These are phyloP conservation scores for Tragulus kanchil DNA, from an alignment of 2,113 vertebrate species.

Conservation along the genomic window DNA sequence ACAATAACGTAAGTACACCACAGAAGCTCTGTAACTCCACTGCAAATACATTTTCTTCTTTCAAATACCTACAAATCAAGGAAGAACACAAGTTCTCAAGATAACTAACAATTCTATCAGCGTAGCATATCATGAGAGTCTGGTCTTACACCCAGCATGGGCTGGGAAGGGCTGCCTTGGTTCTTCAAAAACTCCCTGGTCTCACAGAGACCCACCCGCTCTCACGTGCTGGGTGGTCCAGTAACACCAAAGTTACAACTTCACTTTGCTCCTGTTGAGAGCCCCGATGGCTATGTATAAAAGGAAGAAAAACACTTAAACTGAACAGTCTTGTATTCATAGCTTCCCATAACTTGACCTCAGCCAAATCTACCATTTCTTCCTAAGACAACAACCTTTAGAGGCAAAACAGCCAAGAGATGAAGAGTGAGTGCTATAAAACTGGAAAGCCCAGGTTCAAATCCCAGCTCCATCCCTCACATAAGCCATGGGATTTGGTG, in stretches of 20 bases:
- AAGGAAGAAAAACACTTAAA: not conserved
- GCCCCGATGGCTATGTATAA: not conserved
- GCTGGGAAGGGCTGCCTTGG: not conserved
- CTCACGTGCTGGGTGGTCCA: not conserved
- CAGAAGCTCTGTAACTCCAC: not conserved
- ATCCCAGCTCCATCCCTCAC: not conserved
- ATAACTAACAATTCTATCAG: not conserved
- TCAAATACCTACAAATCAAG: not conserved
- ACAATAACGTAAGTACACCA: slow-evolving; percentile 11
- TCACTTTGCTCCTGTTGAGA: not conserved
- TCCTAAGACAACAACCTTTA: not conserved
- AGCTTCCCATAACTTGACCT: not conserved
- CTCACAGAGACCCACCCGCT: not conserved
- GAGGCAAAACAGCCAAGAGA: not conserved
- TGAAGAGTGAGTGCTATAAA: not conserved
- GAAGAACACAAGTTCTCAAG: not conserved
- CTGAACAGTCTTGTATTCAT: not conserved
- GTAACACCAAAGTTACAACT: not conserved
- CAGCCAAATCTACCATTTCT: not conserved
- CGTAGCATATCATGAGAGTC: not conserved
- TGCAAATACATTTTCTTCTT: slow-evolving; percentile 49
- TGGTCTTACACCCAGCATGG: not conserved
- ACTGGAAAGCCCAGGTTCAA: not conserved
- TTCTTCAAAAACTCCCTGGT: not conserved
- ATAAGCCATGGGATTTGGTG: not conserved